Percentiles rank a stretch among this genome's conserved stretches.
Evolutionary conservation across 2,888 invertebrate genomes (phyloP).

Genomic region (Mylabris sibirica): DNA sequence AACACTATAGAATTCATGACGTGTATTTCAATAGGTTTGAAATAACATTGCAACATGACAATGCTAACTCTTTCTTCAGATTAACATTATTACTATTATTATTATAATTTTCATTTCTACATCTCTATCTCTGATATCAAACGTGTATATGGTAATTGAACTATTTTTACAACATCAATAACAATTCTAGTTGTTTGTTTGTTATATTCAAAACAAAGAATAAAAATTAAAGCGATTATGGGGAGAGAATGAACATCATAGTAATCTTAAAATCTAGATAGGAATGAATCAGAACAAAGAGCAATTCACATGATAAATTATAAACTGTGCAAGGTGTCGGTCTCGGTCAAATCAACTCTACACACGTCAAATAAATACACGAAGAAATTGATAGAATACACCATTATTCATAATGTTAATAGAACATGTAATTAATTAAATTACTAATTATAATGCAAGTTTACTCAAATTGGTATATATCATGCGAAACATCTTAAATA

Average conservation of each 20-base stretch:
- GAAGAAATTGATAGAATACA: background rate
- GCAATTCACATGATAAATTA: conserved; percentile 20
- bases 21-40: conserved; percentile 10
- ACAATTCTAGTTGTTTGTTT: background rate
- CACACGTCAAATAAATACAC: background rate
- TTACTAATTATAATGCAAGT: background rate
- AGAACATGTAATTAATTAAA: background rate
- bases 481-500: background rate
- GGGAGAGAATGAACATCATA: background rate
- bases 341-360: background rate
- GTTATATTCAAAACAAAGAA: background rate
- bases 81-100: conserved; percentile 4
- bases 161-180: background rate
- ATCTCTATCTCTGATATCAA: conserved; percentile 8
- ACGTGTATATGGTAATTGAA: conserved; percentile 9
- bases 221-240: background rate
- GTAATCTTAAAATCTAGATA: background rate
- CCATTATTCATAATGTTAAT: background rate
- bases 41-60: conserved; percentile 11
- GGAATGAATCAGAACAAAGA: conserved; percentile 3
- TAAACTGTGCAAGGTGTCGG: background rate
- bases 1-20: conserved; percentile 10
- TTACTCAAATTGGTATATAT: background rate
- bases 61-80: background rate
- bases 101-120: background rate